Percentiles rank a stretch among this genome's conserved stretches.
These are phyloP conservation scores for Luehdorfia chinensis DNA, from an alignment of 1,140 invertebrate genomes.

Conservation along the genomic window DNA sequence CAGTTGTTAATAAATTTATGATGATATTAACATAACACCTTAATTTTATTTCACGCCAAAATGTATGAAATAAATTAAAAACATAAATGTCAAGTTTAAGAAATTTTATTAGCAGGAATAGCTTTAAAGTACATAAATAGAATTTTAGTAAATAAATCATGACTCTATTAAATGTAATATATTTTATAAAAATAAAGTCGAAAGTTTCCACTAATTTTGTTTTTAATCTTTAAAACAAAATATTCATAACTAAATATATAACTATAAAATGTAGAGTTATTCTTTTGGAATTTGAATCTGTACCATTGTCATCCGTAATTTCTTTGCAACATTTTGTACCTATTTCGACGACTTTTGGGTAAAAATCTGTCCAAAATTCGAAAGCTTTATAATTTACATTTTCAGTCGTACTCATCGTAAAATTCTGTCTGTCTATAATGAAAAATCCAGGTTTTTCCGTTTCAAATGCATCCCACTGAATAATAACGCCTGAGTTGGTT, in stretches of 20 bases:
- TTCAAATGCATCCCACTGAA: slow-evolving; percentile 85
- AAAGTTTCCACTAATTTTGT: slow-evolving; percentile 15
- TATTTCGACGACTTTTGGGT: slow-evolving; percentile 83
- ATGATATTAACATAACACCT: too few species aligned
- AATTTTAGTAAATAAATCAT: slow-evolving; percentile 36
- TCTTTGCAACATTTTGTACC: slow-evolving; percentile 84
- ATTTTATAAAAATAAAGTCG: slow-evolving; percentile 59
- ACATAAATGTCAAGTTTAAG: too few species aligned
- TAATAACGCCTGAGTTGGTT: slow-evolving; percentile 79
- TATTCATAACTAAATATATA: slow-evolving; percentile 38
- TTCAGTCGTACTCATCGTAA: slow-evolving; percentile 82
- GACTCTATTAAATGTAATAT: slow-evolving; percentile 45
- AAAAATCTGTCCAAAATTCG: slow-evolving; percentile 89
- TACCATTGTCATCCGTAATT: slow-evolving; percentile 59
- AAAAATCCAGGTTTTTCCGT: slow-evolving; percentile 80
- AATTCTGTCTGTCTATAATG: slow-evolving; percentile 83
- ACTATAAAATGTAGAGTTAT: slow-evolving; percentile 36
- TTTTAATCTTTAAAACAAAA: slow-evolving; percentile 36
- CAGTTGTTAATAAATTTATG: too few species aligned
- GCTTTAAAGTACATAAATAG: slow-evolving; percentile 12
- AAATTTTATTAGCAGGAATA: too few species aligned
- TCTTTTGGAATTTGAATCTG: slow-evolving; percentile 30
- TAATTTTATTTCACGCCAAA: too few species aligned
- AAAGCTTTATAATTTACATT: slow-evolving; percentile 85
- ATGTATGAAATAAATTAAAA: too few species aligned